Base-by-base conservation (phyloP, 2,888 invertebrate species). In the Phoronis australis region DNA sequence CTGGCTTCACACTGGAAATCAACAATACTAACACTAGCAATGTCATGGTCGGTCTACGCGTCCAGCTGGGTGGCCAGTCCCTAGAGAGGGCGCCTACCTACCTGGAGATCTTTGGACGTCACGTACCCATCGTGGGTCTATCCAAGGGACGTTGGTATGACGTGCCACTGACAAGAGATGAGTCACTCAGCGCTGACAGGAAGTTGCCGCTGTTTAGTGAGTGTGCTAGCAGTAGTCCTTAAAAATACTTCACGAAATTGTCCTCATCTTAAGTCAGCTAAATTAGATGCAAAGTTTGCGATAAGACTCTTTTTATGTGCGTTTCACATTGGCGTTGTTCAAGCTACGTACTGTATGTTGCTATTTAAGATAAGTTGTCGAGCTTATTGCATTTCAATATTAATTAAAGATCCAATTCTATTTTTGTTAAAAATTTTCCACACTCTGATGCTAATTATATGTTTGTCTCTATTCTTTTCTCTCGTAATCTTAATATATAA, bases 61-160 rank as follows among this genome's bases (percentile, higher is more conserved):
- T 96, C 0, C 79, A 89, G 31, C 82, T 96, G 0, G 96, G 96
- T 1, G 86, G 84, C 57, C 90, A 90, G 73, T 89, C 89, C 58
- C 79, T 85, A 2, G 85, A 85, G 49, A 82, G 87, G 59, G 85
- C 87, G 0, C 92, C 92, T 0, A 81, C 87, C 1, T 74, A 69
- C 52, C 58, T 77, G 26, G 75, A 76, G 48, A 62, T 76, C 26
- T 76, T 74, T 55, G 71, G 73, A 5, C 60, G 77, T 22, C n/a
- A n/a, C n/a, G n/a, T n/a, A n/a, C n/a, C n/a, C n/a, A n/a, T n/a
- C n/a, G n/a, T n/a, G n/a, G n/a, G n/a, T n/a, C n/a, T n/a, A n/a
- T n/a, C n/a, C n/a, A n/a, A n/a, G n/a, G 59, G 67, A 85, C 84
- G 97, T 15, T 97, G 96, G 96, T 94, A 88, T 70, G 96, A 97